A percentile compares a stretch with the other conserved stretches of the same genome.
Conservation (phyloP, 2,797 vertebrate genomes). For the Hybognathus amarus region DNA sequence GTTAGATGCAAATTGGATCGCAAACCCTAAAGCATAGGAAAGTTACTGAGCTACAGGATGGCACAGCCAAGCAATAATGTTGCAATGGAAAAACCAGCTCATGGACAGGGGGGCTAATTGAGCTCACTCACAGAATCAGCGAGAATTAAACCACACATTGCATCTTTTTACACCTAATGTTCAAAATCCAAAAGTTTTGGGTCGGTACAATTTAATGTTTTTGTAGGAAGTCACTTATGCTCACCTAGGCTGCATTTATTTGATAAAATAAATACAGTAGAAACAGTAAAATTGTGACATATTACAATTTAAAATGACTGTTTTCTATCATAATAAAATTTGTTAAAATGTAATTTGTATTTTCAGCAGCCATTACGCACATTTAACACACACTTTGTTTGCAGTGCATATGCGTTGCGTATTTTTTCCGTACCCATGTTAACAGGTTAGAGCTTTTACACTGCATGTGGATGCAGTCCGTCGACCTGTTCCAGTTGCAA, state of each 20-base stretch:
- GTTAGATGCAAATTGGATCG: conserved; percentile 21
- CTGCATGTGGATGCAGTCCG: too few relatives aligned
- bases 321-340: neutral
- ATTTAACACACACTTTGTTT: too few relatives aligned
- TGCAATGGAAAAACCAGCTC: conserved; percentile 30
- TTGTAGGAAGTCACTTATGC: neutral
- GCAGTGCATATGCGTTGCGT: too few relatives aligned
- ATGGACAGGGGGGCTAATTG: neutral
- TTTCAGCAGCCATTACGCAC: too few relatives aligned
- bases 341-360: neutral
- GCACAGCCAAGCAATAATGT: conserved; percentile 29
- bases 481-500: too few relatives aligned
- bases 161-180: neutral
- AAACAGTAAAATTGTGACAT: neutral
- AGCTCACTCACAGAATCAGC: neutral
- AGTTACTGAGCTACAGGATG: conserved; percentile 21
- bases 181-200: neutral
- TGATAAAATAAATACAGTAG: neutral
- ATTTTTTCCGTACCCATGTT: too few relatives aligned
- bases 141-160: neutral
- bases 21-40: conserved; percentile 23
- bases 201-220: neutral
- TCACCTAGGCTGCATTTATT: neutral
- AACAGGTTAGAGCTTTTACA: too few relatives aligned
- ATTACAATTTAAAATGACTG: neutral